Percentiles rank a stretch among this genome's conserved stretches.
Evolutionary conservation across 1,140 invertebrate genomes (phyloP).

Genomic region (Formica selysi): DNA sequence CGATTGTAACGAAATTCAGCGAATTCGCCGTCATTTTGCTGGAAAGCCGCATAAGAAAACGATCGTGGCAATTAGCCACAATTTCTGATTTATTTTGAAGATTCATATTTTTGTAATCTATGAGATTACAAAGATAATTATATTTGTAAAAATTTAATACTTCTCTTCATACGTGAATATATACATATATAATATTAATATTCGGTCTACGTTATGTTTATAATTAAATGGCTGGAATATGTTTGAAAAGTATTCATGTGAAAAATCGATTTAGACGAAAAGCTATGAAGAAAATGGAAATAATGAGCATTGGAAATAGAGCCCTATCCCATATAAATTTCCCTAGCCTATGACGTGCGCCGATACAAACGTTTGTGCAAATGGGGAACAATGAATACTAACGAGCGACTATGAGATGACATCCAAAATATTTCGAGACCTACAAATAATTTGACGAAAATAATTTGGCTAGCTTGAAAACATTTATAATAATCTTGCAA

Average conservation of each 20-base stretch:
- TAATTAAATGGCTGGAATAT: background rate
- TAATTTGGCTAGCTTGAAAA: background rate
- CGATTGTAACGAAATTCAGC: constrained; percentile 81
- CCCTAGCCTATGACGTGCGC: background rate
- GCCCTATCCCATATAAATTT: constrained; percentile 40
- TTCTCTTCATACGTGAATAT: background rate
- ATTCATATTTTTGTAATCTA: background rate
- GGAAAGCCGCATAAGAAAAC: background rate
- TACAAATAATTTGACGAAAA: constrained; percentile 11
- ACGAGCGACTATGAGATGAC: constrained; percentile 67
- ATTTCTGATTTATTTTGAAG: background rate
- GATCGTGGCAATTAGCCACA: constrained; percentile 34
- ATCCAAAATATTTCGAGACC: constrained; percentile 77
- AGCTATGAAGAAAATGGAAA: constrained; percentile 6
- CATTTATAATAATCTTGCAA: background rate
- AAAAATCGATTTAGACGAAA: background rate
- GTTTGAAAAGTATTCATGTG: background rate
- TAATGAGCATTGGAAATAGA: background rate
- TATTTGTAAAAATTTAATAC: constrained; percentile 13
- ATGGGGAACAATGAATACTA: constrained; percentile 75
- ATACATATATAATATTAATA: background rate
- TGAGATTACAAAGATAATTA: background rate
- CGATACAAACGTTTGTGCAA: constrained; percentile 21
- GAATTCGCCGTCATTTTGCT: background rate
- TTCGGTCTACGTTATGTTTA: background rate